Evolutionary conservation across 2,888 invertebrate species (phyloP), one percentile per base, ranked within the genome.

Genomic region (Taenaris catops): DNA sequence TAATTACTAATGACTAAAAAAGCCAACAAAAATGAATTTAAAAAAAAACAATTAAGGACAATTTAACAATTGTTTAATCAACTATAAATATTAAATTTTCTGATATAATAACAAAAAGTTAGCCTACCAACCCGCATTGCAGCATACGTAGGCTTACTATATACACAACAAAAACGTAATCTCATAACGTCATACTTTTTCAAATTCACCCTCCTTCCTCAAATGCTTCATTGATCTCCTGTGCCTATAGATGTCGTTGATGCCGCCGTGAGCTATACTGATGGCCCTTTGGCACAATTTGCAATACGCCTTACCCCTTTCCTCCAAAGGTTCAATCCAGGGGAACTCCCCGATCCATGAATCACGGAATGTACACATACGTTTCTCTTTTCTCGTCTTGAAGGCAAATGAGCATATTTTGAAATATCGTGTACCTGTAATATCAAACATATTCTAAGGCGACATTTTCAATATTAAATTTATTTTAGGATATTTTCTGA

Each of bases 281-380:
- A 38, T 25, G 7, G 26, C 32, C 6, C 18, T 16, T 12, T 18
- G 7, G 7, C 38, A 38, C 7, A 32, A 8, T 10, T 38, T 38
- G 17, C 38, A 38, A 12, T 25, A 33, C 3, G 26, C 38, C 19
- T 38, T 38, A 4, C 16, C 19, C 19, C 6, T 33, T 25, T 33
- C 32, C 4, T 33, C 24, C 24, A 28, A 10, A 5, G 33, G 24
- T n/a, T 38, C 33, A 4, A 38, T 38, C 38, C 38, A 38, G 2
- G 38, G 38, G 9, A 24, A 33, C 4, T 33, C 25, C 1, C 14
- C 18, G 7, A 32, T 6, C 33, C 33, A 38, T 1, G 33, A 19
- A 1, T 33, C n/a, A 3, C 28, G 33, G 9, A 38, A 38, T 3
- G 19, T 27, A 11, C 38, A 38, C 26, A 33, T 19, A 4, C 33